Base-by-base conservation (phyloP, 1,140 invertebrate genomes). In the Bombus pascuorum region DNA sequence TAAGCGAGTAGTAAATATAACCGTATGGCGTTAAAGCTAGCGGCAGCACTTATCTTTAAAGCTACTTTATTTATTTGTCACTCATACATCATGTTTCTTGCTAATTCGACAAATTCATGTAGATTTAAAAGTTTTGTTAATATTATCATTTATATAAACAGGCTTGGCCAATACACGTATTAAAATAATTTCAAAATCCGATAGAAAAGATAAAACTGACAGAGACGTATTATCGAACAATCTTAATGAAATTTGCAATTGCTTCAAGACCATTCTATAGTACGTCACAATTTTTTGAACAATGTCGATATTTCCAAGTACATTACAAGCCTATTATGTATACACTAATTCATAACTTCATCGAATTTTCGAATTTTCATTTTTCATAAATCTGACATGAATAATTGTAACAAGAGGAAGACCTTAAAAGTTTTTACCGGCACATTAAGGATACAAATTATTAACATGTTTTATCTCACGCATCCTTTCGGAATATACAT, bases 1-100 rank as follows among this genome's bases (percentile, higher is more conserved):
- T 39, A 83, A 83, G 73, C 81, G 73, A 83, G 44, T 53, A 83
- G 62, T 83, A 83, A 83, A 83, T 76, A 77, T 83, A 68, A 76
- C 65, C 34, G 37, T 83, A 77, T 77, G 81, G 74, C 81, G 44
- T 83, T 83, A 83, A 83, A 83, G 74, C 81, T 83, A 77, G 66
- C 44, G 62, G 47, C 72, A 83, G 39, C 71, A 62, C 34, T 70
- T 77, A 57, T 25, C 32, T 44, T 53, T 76, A 77, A 77, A 83
- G 62, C 81, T 76, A 73, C 81, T 57, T 53, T 44, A 47, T 53
- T 70, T 76, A 34, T 53, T 13, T 73, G 28, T n/a, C 13, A 39
- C 5, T 62, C n/a, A 18, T 15, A n/a, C 15, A 32, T 25, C 32
- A 42, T 32, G 28, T 18, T 59, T 72, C 12, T 6, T 39, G 47